Conservation (phyloP, 2,113 vertebrate genomes). For the Centropristis striata region DNA sequence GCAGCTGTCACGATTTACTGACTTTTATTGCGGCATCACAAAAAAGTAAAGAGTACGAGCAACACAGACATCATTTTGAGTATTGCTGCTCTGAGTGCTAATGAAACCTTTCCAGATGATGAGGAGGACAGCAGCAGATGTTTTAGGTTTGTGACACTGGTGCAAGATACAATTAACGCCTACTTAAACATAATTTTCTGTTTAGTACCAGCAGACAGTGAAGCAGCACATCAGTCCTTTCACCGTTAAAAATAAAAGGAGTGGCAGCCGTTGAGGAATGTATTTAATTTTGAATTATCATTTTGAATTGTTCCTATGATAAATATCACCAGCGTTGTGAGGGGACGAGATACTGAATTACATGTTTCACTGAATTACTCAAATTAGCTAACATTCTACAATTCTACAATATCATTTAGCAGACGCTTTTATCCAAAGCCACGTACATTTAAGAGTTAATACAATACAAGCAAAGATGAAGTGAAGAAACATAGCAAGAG, state of each 20-base stretch:
- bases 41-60: conserved; percentile 42
- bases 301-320: not conserved
- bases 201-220: conserved; percentile 7
- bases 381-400: no score
- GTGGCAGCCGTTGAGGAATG: not conserved
- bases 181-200: conserved; percentile 1
- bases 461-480: no score
- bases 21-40: conserved; percentile 65
- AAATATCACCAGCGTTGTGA: not conserved
- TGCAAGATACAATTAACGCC: not conserved
- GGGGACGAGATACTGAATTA: no score
- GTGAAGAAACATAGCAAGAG: no score
- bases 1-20: conserved; percentile 63
- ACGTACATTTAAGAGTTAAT: no score
- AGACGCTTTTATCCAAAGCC: no score
- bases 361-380: no score
- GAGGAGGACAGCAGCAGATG: not conserved
- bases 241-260: conserved; percentile 1
- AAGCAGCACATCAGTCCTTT: not conserved
- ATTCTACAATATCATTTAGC: no score
- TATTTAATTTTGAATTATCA: conserved; percentile 10
- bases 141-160: conserved; percentile 17
- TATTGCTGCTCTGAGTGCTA: conserved; percentile 41
- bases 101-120: conserved; percentile 58
- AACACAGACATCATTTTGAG: conserved; percentile 25